Evolutionary conservation across 2,888 invertebrate species (phyloP).

Genomic region (Zonitis immaculata): DNA sequence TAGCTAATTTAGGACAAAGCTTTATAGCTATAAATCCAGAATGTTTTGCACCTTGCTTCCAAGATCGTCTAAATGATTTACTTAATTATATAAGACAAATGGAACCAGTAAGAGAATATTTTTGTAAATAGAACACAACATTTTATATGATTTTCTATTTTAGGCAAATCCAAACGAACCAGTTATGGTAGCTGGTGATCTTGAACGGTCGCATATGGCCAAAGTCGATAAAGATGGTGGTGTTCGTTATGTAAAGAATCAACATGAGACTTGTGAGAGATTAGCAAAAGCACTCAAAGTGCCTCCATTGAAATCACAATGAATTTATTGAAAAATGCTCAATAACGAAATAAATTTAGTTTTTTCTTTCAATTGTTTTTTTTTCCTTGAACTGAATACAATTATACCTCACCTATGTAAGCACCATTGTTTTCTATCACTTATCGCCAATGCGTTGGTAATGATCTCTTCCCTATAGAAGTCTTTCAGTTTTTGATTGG

Average conservation of each 20-base stretch:
- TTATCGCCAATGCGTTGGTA: too few relatives aligned
- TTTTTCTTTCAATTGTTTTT: too few relatives aligned
- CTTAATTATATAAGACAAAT: slow-evolving; percentile 10
- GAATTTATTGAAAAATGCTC: too few relatives aligned
- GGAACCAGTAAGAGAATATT: slow-evolving; percentile 17
- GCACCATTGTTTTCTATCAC: too few relatives aligned
- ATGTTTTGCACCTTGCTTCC: slow-evolving; percentile 73
- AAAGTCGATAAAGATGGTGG: slow-evolving; percentile 66
- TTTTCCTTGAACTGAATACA: too few relatives aligned
- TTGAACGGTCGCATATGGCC: slow-evolving; percentile 64
- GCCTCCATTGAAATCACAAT: too few relatives aligned
- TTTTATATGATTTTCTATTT: too few relatives aligned
- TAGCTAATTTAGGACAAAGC: slow-evolving; percentile 78
- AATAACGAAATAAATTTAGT: too few relatives aligned
- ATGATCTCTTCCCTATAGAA: too few relatives aligned
- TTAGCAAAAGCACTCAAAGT: slow-evolving; percentile 5
- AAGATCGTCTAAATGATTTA: slow-evolving; percentile 30
- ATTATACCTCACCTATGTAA: too few relatives aligned
- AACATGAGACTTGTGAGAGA: neutral
- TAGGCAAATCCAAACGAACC: slow-evolving; percentile 49
- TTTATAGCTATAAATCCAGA: slow-evolving; percentile 80
- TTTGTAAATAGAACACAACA: too few relatives aligned
- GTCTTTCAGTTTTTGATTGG: too few relatives aligned
- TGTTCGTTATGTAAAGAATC: slow-evolving; percentile 44
- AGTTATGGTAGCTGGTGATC: slow-evolving; percentile 82